Conservation (phyloP, 2,797 vertebrate species). For the Paramormyrops hopkinsi region DNA sequence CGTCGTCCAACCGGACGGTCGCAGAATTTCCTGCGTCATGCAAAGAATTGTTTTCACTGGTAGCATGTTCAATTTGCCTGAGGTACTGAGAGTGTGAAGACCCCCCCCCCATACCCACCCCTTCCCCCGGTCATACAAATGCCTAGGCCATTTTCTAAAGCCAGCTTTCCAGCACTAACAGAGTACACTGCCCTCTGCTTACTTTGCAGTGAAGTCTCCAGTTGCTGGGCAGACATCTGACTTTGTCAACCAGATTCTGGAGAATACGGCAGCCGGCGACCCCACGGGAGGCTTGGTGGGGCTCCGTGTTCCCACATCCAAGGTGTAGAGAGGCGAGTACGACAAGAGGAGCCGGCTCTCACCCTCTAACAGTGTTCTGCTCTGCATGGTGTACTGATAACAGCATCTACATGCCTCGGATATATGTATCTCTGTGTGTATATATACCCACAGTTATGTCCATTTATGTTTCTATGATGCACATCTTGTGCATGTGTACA, state of each 20-base stretch:
- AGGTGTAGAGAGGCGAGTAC: conserved; percentile 69
- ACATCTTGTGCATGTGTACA: conserved; percentile 48
- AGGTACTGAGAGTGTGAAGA: not conserved
- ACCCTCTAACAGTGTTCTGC: conserved; percentile 67
- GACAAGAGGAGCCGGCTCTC: conserved; percentile 41
- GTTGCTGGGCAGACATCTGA: conserved; percentile 96
- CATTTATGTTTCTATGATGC: conserved; percentile 45
- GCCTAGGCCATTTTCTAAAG: not conserved
- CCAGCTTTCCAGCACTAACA: not conserved
- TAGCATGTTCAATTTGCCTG: not conserved
- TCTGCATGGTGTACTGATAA: conserved; percentile 63
- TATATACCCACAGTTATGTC: conserved; percentile 53
- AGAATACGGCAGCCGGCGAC: conserved; percentile 90
- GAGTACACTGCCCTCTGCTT: no score
- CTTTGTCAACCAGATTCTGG: conserved; percentile 98
- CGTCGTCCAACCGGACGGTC: not conserved
- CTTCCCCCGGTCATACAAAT: not conserved
- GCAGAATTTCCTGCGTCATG: not conserved
- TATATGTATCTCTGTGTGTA: conserved; percentile 32
- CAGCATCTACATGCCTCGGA: conserved; percentile 22
- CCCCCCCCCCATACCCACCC: no score
- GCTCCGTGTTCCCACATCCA: conserved; percentile 85
- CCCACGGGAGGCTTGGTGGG: conserved; percentile 94
- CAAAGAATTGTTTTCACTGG: not conserved
- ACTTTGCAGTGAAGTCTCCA: conserved; percentile 68